Evolutionary conservation across 2,113 vertebrate genomes (phyloP).

Genomic region (Perca flavescens): DNA sequence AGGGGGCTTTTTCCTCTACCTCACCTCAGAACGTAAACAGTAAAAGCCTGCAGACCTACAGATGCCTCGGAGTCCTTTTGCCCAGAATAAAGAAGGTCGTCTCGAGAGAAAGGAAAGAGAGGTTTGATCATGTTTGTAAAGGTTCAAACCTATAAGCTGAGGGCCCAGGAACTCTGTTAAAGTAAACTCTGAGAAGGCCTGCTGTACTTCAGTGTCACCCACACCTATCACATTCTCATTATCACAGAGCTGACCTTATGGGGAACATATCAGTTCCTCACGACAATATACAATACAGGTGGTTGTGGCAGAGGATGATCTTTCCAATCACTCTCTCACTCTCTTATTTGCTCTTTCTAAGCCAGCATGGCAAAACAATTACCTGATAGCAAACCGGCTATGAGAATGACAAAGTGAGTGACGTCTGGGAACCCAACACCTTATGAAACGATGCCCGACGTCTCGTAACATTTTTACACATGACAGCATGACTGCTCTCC

Average conservation of each 20-base stretch:
- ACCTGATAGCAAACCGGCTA: constrained; percentile 60
- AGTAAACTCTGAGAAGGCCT: constrained; percentile 5
- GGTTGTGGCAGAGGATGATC: constrained; percentile 35
- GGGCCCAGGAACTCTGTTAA: constrained; percentile 24
- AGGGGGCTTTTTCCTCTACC: constrained; percentile 62
- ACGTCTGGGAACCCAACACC: constrained; percentile 76
- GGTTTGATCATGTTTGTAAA: constrained; percentile 11
- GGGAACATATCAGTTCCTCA: constrained; percentile 45
- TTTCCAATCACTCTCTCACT: constrained; percentile 54
- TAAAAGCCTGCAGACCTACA: constrained; percentile 54
- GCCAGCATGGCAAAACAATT: constrained; percentile 73
- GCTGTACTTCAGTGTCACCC: constrained; percentile 7
- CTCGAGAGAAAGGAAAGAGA: not conserved
- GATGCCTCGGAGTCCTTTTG: constrained; percentile 9
- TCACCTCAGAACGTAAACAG: constrained; percentile 66
- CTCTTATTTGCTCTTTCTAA: constrained; percentile 22
- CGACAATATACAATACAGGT: constrained; percentile 29
- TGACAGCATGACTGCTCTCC: constrained; percentile 73
- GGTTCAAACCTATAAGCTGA: not conserved
- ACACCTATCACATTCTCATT: constrained; percentile 9
- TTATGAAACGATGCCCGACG: constrained; percentile 74
- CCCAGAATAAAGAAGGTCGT: constrained; percentile 5
- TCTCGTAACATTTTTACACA: constrained; percentile 76
- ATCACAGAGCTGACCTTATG: constrained; percentile 42
- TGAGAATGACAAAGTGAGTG: constrained; percentile 70